A percentile compares a stretch with the other conserved stretches of the same genome.
Evolutionary conservation across 1,140 invertebrate genomes (phyloP).

Genomic region (Apis dorsata): DNA sequence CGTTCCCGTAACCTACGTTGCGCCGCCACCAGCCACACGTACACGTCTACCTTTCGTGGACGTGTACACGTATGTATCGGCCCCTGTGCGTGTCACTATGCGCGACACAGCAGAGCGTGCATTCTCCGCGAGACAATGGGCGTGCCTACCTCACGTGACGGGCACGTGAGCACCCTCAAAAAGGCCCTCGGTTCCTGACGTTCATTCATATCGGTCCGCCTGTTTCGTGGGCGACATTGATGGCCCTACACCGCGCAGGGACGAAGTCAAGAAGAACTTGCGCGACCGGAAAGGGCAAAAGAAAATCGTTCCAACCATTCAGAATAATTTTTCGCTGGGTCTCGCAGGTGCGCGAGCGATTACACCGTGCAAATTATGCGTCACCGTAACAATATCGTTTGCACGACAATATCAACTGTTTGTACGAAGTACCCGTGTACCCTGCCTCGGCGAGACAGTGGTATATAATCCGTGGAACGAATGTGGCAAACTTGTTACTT

Average conservation of each 20-base stretch:
- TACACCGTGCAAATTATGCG: not conserved
- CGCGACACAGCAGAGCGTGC: slow-evolving; percentile 13
- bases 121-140: slow-evolving; percentile 67
- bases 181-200: slow-evolving; percentile 63
- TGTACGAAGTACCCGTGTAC: not conserved
- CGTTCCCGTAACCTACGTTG: slow-evolving; percentile 54
- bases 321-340: not conserved
- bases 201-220: slow-evolving; percentile 67
- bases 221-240: slow-evolving; percentile 58
- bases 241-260: slow-evolving; percentile 46
- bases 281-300: not conserved
- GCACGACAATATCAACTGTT: not conserved
- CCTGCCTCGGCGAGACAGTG: too few relatives aligned
- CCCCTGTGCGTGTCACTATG: not conserved
- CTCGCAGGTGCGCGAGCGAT: not conserved
- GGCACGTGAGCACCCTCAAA: slow-evolving; percentile 72
- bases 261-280: slow-evolving; percentile 45
- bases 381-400: slow-evolving; percentile 6
- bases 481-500: slow-evolving; percentile 3
- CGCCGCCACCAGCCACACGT: slow-evolving; percentile 13
- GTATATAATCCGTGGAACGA: slow-evolving; percentile 7
- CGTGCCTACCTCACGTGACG: slow-evolving; percentile 67
- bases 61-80: not conserved
- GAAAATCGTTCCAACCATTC: not conserved
- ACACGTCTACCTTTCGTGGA: not conserved